phyloP scores from a whole-genome alignment of 35 echinoderm and acorn worm genomes.

The Strongylocentrotus purpuratus region DNA sequence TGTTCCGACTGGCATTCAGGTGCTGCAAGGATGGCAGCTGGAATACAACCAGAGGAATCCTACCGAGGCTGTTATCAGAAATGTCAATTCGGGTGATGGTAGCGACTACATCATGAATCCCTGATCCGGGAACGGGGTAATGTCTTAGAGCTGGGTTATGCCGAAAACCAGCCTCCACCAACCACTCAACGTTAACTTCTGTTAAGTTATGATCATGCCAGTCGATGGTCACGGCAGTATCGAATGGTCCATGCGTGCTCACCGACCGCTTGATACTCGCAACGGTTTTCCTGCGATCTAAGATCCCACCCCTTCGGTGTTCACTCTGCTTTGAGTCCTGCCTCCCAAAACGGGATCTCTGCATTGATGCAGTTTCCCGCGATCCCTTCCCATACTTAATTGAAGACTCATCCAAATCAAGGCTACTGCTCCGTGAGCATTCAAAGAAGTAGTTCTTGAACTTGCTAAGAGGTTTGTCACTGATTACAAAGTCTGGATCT shows the following conservation, averaged over 20 bases:
- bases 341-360: not conserved
- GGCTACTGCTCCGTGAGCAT: not conserved
- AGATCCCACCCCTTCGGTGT: slow-evolving; percentile 30
- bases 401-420: slow-evolving; percentile 6
- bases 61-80: slow-evolving; percentile 81
- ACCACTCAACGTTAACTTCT: slow-evolving; percentile 80
- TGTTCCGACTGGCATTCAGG: slow-evolving; percentile 86
- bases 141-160: slow-evolving; percentile 78
- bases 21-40: slow-evolving; percentile 86
- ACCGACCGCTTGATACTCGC: slow-evolving; percentile 72
- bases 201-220: slow-evolving; percentile 98
- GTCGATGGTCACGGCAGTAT: slow-evolving; percentile 83
- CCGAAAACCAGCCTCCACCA: slow-evolving; percentile 79
- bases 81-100: slow-evolving; percentile 89
- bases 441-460: slow-evolving; percentile 66
- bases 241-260: slow-evolving; percentile 73
- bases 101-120: slow-evolving; percentile 61
- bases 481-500: slow-evolving; percentile 79
- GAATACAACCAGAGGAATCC: slow-evolving; percentile 81
- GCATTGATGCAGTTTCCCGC: slow-evolving; percentile 15
- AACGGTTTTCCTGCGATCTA: slow-evolving; percentile 70
- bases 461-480: slow-evolving; percentile 60
- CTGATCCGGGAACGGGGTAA: slow-evolving; percentile 57
- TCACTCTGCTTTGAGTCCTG: slow-evolving; percentile 46
- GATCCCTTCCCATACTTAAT: not conserved